Evolutionary conservation across 1,140 invertebrate genomes (phyloP).

Genomic region (Euura lappo): DNA sequence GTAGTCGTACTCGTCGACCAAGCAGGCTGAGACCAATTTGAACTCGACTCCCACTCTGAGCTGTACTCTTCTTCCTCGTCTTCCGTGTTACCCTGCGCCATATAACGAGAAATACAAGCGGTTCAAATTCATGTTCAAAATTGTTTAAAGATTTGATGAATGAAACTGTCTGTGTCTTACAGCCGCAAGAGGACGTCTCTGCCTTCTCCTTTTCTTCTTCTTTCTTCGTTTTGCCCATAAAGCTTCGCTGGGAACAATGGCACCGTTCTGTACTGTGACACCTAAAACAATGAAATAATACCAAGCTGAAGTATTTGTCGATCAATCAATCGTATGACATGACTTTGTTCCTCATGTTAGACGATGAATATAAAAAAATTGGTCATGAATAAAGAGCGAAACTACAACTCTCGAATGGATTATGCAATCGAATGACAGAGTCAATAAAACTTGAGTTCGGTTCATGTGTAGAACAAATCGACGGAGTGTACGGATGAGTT

Average conservation of each 20-base stretch:
- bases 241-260: slow-evolving; percentile 48
- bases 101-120: not conserved
- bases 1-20: slow-evolving; percentile 24
- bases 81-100: slow-evolving; percentile 40
- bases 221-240: slow-evolving; percentile 50
- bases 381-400: too few species aligned
- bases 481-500: not conserved
- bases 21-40: slow-evolving; percentile 28
- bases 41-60: slow-evolving; percentile 48
- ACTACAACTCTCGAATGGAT: not conserved
- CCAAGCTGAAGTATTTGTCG: too few species aligned
- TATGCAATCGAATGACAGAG: not conserved
- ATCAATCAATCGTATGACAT: too few species aligned
- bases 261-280: slow-evolving; percentile 53
- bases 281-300: slow-evolving; percentile 39
- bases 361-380: too few species aligned
- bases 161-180: slow-evolving; percentile 32
- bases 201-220: slow-evolving; percentile 55
- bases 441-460: not conserved
- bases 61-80: slow-evolving; percentile 48
- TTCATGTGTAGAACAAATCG: not conserved
- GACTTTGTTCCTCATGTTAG: too few species aligned
- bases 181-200: slow-evolving; percentile 39
- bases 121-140: not conserved
- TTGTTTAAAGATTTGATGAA: too few species aligned